Conservation (phyloP, 2,113 vertebrate genomes). For the Trematomus loennbergii region DNA sequence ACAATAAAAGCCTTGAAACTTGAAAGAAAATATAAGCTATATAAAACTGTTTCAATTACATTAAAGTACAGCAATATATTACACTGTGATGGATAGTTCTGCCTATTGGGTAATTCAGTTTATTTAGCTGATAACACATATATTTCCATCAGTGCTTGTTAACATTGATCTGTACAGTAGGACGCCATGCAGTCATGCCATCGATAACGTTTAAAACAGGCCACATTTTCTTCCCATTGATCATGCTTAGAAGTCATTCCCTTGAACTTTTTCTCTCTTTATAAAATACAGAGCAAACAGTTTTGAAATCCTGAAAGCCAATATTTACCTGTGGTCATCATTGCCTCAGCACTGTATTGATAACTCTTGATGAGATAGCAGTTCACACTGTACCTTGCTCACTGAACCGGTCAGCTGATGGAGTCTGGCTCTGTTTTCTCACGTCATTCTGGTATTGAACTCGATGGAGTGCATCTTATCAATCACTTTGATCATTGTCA, state of each 20-base stretch:
- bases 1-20: no score
- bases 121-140: neutral
- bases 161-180: neutral
- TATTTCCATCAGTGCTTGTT: neutral
- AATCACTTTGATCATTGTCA: slow-evolving; percentile 23
- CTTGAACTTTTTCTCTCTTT: neutral
- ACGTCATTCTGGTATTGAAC: slow-evolving; percentile 8
- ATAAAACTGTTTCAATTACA: neutral
- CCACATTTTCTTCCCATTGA: neutral
- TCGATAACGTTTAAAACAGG: neutral
- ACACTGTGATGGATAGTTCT: neutral
- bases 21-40: neutral
- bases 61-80: neutral
- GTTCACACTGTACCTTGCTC: slow-evolving; percentile 37
- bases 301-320: slow-evolving; percentile 42
- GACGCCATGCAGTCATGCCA: neutral
- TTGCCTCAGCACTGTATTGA: slow-evolving; percentile 36
- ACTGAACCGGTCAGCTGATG: slow-evolving; percentile 28
- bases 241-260: neutral
- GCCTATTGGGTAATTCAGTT: neutral
- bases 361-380: slow-evolving; percentile 20
- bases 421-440: neutral
- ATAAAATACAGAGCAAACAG: slow-evolving; percentile 31
- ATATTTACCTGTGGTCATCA: slow-evolving; percentile 48
- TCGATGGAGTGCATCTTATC: neutral